Evolutionary conservation across 2,888 invertebrate genomes (phyloP).

Genomic region (Acronicta alni): DNA sequence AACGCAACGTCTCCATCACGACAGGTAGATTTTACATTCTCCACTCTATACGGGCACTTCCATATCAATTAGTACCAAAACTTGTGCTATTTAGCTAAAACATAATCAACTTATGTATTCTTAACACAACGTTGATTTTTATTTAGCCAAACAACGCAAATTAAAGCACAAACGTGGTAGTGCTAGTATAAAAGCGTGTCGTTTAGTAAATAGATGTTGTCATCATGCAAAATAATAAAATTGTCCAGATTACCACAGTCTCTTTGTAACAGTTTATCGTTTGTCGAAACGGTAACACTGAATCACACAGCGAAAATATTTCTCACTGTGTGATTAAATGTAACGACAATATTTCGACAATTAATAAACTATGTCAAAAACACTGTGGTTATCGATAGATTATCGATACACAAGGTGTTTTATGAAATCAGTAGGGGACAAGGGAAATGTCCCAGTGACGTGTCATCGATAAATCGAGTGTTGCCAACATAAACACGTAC

Average conservation of each 20-base stretch:
- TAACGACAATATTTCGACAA: neutral
- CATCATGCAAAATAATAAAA: conserved; percentile 12
- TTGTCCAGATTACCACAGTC: neutral
- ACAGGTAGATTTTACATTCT: too few species aligned
- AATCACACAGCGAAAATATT: neutral
- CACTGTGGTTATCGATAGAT: too few species aligned
- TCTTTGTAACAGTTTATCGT: conserved; percentile 1
- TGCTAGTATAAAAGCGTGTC: too few species aligned
- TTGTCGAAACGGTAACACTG: neutral
- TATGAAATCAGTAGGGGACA: neutral
- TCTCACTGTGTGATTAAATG: neutral
- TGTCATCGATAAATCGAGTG: conserved; percentile 7
- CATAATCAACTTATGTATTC: too few species aligned
- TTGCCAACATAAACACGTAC: conserved; percentile 31
- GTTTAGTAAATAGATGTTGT: neutral
- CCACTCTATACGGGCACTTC: too few species aligned
- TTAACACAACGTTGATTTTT: too few species aligned
- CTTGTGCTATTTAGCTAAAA: too few species aligned
- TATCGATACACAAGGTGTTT: neutral
- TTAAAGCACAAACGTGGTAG: too few species aligned
- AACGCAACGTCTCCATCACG: too few species aligned
- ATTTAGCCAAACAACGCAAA: too few species aligned
- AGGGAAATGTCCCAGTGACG: conserved; percentile 1
- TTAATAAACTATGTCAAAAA: neutral
- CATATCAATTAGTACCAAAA: too few species aligned